phyloP scores from a whole-genome alignment of 1,140 invertebrate species.

The Tribolium castaneum region DNA sequence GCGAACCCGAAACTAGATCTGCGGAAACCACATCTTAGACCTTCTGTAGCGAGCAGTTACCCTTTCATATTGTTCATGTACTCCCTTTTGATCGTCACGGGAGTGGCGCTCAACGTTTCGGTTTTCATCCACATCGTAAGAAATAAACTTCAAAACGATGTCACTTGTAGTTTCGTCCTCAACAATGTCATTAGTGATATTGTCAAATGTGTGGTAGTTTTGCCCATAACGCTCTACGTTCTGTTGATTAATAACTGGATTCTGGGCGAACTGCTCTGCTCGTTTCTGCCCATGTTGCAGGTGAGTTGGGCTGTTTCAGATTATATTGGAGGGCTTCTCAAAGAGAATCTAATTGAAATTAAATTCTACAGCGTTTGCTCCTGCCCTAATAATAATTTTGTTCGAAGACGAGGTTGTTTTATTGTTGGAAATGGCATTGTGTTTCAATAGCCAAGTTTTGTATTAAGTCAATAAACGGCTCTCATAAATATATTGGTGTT shows the following conservation, averaged over 20 bases:
- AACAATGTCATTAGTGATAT: slow-evolving; percentile 77
- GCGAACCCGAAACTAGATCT: slow-evolving; percentile 61
- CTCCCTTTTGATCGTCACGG: slow-evolving; percentile 68
- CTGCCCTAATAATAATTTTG: background rate
- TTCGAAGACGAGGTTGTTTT: too few relatives aligned
- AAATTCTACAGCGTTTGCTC: background rate
- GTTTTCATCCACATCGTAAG: slow-evolving; percentile 72
- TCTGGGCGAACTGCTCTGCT: slow-evolving; percentile 80
- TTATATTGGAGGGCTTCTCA: background rate
- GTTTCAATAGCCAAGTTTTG: background rate
- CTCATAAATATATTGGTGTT: background rate
- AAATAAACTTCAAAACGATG: slow-evolving; percentile 71
- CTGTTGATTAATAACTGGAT: slow-evolving; percentile 80
- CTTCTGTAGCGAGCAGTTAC: slow-evolving; percentile 69
- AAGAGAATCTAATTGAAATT: background rate
- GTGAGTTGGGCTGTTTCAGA: slow-evolving; percentile 62
- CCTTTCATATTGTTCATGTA: slow-evolving; percentile 76
- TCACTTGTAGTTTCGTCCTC: slow-evolving; percentile 74
- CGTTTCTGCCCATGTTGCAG: slow-evolving; percentile 80
- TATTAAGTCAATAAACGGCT: background rate
- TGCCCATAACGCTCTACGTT: slow-evolving; percentile 76
- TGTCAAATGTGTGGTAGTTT: slow-evolving; percentile 74
- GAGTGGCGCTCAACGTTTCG: slow-evolving; percentile 70
- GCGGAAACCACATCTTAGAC: slow-evolving; percentile 62
- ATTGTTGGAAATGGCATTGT: background rate